Percentiles rank a stretch among this genome's conserved stretches.
Conservation (phyloP, 2,888 invertebrate genomes). For the Ectemnius continuus region DNA sequence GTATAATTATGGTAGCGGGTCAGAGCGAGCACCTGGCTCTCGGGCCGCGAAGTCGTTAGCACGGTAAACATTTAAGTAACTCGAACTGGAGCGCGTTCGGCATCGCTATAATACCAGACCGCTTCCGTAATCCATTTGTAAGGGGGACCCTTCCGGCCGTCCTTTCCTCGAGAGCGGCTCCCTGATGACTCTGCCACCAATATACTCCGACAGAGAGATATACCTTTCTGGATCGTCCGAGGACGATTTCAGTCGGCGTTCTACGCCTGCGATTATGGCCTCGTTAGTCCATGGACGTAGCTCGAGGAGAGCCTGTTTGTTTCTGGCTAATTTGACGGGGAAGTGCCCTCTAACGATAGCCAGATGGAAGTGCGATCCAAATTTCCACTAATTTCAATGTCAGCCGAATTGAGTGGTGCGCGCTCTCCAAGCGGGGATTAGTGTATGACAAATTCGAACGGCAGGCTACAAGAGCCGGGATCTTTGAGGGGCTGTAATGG, state of each 20-base stretch:
- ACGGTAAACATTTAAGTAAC: conserved; percentile 69
- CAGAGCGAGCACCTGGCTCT: conserved; percentile 69
- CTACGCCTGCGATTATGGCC: conserved; percentile 64
- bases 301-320: conserved; percentile 52
- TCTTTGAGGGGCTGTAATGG: too few species aligned
- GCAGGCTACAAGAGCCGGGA: too few species aligned
- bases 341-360: conserved; percentile 30
- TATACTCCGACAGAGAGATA: not conserved
- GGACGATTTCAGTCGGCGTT: conserved; percentile 54
- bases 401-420: too few species aligned
- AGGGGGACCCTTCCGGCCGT: conserved; percentile 44
- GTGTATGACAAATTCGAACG: too few species aligned
- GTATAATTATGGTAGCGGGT: conserved; percentile 70
- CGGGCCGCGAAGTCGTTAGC: conserved; percentile 70
- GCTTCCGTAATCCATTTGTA: conserved; percentile 69
- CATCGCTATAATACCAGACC: conserved; percentile 67
- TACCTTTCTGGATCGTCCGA: conserved; percentile 34
- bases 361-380: not conserved
- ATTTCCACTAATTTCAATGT: too few species aligned
- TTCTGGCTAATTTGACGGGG: conserved; percentile 59
- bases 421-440: too few species aligned
- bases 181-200: too few species aligned
- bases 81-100: conserved; percentile 59
- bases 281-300: conserved; percentile 63
- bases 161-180: conserved; percentile 29